A percentile compares a stretch with the other conserved stretches of the same genome.
These are phyloP conservation scores for Entomobrya proxima DNA, from an alignment of 2,888 invertebrate genomes.

Conservation along the genomic window DNA sequence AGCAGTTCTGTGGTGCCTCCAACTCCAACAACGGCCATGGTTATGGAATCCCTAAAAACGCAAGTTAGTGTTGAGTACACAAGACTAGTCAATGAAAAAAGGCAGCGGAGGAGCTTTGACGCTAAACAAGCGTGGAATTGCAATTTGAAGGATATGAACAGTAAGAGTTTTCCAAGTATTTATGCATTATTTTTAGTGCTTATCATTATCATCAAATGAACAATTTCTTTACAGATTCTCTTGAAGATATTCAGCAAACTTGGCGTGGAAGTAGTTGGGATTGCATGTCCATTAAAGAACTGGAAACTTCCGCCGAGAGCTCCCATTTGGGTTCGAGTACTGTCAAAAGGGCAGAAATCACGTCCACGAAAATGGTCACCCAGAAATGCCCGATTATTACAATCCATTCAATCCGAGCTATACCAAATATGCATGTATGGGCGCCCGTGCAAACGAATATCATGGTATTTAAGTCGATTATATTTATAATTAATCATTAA, in stretches of 20 bases:
- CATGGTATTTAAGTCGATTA: no score
- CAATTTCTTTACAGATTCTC: background rate
- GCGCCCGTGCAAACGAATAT: conserved; percentile 98
- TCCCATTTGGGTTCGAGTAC: conserved; percentile 39
- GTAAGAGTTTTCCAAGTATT: no score
- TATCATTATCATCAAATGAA: background rate
- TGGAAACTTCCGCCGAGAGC: conserved; percentile 87
- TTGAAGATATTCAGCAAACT: conserved; percentile 81
- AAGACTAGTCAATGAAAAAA: conserved; percentile 90
- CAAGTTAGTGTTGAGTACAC: conserved; percentile 93
- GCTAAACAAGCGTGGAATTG: conserved; percentile 93
- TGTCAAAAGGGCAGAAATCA: conserved; percentile 43
- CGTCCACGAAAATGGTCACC: conserved; percentile 4
- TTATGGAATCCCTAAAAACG: conserved; percentile 81
- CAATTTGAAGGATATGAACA: conserved; percentile 79
- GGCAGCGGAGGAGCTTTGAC: conserved; percentile 94
- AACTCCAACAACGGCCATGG: background rate
- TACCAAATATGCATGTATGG: conserved; percentile 98
- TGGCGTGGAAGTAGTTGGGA: conserved; percentile 84
- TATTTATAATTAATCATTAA: no score
- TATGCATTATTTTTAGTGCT: background rate
- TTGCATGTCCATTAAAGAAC: conserved; percentile 85
- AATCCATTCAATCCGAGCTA: conserved; percentile 89
- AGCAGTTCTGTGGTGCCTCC: background rate
- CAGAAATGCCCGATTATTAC: conserved; percentile 85